Percentiles rank a stretch among this genome's conserved stretches.
phyloP scores from a whole-genome alignment of 2,113 vertebrate species.

The Melierax canorus region DNA sequence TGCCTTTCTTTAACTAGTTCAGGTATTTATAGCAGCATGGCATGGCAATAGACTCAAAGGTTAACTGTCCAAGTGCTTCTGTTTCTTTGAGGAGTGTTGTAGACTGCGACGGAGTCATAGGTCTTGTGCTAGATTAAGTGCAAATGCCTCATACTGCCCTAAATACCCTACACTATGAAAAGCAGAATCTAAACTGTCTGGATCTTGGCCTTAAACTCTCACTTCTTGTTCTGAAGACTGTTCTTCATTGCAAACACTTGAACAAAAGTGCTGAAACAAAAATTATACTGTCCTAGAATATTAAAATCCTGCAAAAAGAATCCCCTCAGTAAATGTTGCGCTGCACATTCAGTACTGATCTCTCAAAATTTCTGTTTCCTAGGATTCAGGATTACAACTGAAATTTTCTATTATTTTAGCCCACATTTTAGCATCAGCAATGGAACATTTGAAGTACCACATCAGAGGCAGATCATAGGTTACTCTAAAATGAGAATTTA shows the following conservation, averaged over 20 bases:
- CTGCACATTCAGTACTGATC: background rate
- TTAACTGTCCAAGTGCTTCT: background rate
- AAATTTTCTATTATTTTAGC: background rate
- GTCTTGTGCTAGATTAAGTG: background rate
- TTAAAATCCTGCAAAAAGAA: background rate
- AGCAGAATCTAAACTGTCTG: background rate
- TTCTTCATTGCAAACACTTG: background rate
- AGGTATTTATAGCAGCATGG: background rate
- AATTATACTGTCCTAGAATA: background rate
- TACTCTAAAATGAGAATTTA: background rate
- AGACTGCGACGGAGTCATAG: background rate
- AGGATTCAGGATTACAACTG: background rate
- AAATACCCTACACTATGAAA: accelerated
- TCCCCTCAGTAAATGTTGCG: background rate
- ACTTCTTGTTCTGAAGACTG: background rate
- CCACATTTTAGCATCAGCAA: background rate
- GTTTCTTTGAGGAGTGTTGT: background rate
- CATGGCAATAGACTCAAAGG: background rate
- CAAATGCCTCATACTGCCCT: background rate
- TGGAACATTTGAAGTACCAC: background rate
- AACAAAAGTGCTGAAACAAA: background rate
- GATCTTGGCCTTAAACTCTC: background rate
- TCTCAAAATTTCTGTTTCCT: background rate
- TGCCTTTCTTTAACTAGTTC: background rate
- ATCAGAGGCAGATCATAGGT: background rate